Base-by-base conservation (phyloP, 35 echinoderm and acorn worm genomes). In the Diadema setosum region DNA sequence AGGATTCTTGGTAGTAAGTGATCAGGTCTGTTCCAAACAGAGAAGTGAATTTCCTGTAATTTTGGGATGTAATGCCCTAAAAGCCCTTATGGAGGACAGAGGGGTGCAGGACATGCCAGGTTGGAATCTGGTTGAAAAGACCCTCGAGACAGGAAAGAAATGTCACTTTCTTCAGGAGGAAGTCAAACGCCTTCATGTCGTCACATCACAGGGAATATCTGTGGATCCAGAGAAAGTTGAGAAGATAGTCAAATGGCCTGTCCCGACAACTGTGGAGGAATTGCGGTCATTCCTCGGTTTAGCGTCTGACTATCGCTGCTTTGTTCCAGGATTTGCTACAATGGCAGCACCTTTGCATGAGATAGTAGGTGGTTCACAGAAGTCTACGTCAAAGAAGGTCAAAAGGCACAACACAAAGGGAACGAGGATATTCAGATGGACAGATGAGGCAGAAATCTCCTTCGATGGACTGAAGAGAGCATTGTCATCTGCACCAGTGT, bases 281-380 rank as follows among this genome's bases (percentile, higher is more conserved):
- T 42, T 91, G 16, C 40, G 84, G 27, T 85, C 89, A 2, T 91
- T 91, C 65, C 43, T 91, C 20, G 83, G 89, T 50, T 49, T 86
- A 18, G 89, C 89, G 3, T 86, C 82, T 5, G 74, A 91, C 35
- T 91, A 91, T 63, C 15, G 89, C 3, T 39, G 69, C 25, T 91
- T 91, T 60, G 70, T 91, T 5, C 60, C 65, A 3, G 36, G 48
- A 1, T 91, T 91, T 87, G 83, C 89, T 32, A 50, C 12, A 18
- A 74, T 91, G 2, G 83, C 82, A 0, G 25, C 57, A 21, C 89
- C 89, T 17, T 45, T 91, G 8, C 89, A 91, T 42, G 59, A 48
- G 12, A 37, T 87, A 14, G 69, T 50, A 48, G 36, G 81, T 30
- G 20, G 2, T 2, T n/a, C n/a, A n/a, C n/a, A n/a, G n/a, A 64